Percentiles rank a stretch among this genome's conserved stretches.
These are phyloP conservation scores for Sceloporus tristichus DNA, from an alignment of 2,113 vertebrate genomes.

Conservation along the genomic window DNA sequence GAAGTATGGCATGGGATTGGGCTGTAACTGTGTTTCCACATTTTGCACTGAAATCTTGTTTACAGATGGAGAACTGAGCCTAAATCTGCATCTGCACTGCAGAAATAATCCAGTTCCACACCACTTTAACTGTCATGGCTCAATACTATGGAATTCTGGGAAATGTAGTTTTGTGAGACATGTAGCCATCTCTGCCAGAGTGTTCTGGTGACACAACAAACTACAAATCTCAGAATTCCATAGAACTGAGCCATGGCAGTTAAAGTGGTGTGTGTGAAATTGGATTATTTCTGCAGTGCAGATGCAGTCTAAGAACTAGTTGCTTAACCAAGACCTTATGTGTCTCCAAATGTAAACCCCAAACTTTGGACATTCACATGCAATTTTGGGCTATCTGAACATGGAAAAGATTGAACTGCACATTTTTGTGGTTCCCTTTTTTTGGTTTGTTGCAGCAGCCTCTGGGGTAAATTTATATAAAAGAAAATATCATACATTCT, in stretches of 20 bases:
- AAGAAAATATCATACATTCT: background rate
- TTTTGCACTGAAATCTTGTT: background rate
- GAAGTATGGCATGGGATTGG: background rate
- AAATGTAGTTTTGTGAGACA: too few relatives aligned
- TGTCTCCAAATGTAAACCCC: too few relatives aligned
- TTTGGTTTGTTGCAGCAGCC: background rate
- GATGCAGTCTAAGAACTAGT: background rate
- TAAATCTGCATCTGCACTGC: too few relatives aligned
- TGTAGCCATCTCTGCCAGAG: too few relatives aligned
- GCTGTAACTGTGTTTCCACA: background rate
- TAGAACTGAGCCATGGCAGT: too few relatives aligned
- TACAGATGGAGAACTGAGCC: background rate
- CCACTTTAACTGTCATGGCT: too few relatives aligned
- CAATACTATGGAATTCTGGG: too few relatives aligned
- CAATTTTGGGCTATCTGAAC: background rate
- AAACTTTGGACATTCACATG: background rate
- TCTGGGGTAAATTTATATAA: background rate
- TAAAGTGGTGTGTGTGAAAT: too few relatives aligned
- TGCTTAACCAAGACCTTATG: background rate
- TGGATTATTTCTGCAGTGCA: too few relatives aligned
- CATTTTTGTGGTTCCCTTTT: background rate
- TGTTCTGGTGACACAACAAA: too few relatives aligned
- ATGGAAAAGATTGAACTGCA: background rate
- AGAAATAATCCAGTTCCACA: too few relatives aligned
- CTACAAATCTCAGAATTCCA: too few relatives aligned